Evolutionary conservation across 2,113 vertebrate species (phyloP), one percentile per base, ranked within the genome.

Genomic region (Lota lota): DNA sequence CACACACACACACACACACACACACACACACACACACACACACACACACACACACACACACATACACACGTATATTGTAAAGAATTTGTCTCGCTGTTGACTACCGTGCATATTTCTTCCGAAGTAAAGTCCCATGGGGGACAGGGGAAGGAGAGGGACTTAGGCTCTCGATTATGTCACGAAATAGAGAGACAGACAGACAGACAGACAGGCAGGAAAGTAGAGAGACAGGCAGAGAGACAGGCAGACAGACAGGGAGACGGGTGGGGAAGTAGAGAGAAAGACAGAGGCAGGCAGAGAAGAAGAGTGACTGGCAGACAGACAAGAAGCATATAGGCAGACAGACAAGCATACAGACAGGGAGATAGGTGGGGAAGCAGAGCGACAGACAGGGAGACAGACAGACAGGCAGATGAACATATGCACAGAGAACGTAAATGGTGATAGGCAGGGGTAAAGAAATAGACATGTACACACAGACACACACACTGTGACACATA

Each of bases 261-360:
- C 28, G 7, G 28, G 28, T 82, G 90, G 93, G 87, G 78, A 69
- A 88, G 86, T 86, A 90, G 86, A 87, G 81, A 58, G 84, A 77
- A 76, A 75, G 83, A 12, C 59, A 61, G 20, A 33, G 3, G 15
- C 16, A 59, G 17, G 10, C 3, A 59, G 17, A 19, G 10, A 59
- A 18, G 57, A 11, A 22, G 8, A 22, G 12, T 22, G 19, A 61
- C 28, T 7, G 21, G 59, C 21, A 61, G 20, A 22, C 10, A 22
- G 19, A 22, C 21, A 22, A 14, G 21, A 11, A 22, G 8, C 2
- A 61, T 21, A 22, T 1, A 21, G 19, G 3, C 53, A 21, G 12
- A 60, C 56, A 16, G 18, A 40, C 56, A 22, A 21, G 22, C 36
- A 18, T 53, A 67, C 54, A 68, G 3, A 22, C 66, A 60, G 18